Base-by-base conservation (phyloP, 2,888 invertebrate genomes). In the Lycaena phlaeas region DNA sequence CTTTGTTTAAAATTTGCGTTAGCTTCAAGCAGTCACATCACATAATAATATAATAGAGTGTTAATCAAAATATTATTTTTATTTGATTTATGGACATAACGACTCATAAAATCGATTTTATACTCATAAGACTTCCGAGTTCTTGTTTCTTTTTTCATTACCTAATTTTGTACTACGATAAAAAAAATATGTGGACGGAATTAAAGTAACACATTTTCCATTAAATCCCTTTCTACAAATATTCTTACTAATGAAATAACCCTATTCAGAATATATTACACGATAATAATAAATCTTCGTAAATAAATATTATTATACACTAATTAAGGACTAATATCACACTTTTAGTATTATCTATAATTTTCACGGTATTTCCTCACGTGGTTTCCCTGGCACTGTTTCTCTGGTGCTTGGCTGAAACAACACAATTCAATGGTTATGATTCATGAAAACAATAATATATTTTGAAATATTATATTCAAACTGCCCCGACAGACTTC, bases 401-500 rank as follows among this genome's bases (percentile, higher is more conserved):
- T 48, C 81, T 70, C 64, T 84, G 84, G 61, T 84, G 84, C 61
- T 84, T 84, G 14, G 84, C 84, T 84, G 73, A 14, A 79, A 82
- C 62, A 73, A 74, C n/a, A n/a, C n/a, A 64, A 56, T 42, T 53
- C 49, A 52, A 53, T 15, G 9, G 6, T 30, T 30, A 15, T 15
- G 9, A 9, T 15, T 15, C 9, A 9, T 12, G 7, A 2, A 18
- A 10, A 34, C 10, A 12, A 30, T 25, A 7, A 7, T 15, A 31
- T 18, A n/a, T n/a, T n/a, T n/a, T n/a, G n/a, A n/a, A n/a, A n/a
- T n/a, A n/a, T n/a, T n/a, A n/a, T n/a, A n/a, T n/a, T n/a, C n/a
- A n/a, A n/a, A n/a, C n/a, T n/a, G n/a, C n/a, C n/a, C n/a, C n/a
- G n/a, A n/a, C n/a, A n/a, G n/a, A n/a, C n/a, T n/a, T n/a, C n/a